Evolutionary conservation across 2,888 invertebrate species (phyloP).

Genomic region (Matsumyia berberina): DNA sequence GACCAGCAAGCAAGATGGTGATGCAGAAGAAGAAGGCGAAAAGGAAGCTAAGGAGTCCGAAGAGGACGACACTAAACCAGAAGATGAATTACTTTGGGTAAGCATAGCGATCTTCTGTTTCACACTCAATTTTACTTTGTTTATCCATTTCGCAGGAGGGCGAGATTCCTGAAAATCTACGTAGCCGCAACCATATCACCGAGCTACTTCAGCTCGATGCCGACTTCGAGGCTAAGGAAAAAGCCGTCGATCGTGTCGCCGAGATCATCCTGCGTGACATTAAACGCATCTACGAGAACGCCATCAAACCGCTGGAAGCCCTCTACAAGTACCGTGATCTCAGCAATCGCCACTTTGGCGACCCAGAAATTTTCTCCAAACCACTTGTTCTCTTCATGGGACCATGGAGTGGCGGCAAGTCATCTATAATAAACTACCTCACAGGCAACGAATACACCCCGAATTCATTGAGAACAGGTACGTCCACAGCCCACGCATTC

Average conservation of each 20-base stretch:
- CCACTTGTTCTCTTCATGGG: slow-evolving; percentile 97
- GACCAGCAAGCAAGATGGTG: slow-evolving; percentile 52
- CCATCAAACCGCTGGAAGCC: slow-evolving; percentile 95
- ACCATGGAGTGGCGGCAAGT: slow-evolving; percentile 98
- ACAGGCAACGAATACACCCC: slow-evolving; percentile 93
- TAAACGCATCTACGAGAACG: slow-evolving; percentile 93
- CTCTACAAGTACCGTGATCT: slow-evolving; percentile 96
- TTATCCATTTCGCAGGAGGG: slow-evolving; percentile 86
- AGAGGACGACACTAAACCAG: slow-evolving; percentile 86
- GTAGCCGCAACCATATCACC: slow-evolving; percentile 92
- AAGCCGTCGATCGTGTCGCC: slow-evolving; percentile 89
- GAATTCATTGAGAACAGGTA: slow-evolving; percentile 94
- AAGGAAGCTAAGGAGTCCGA: slow-evolving; percentile 80
- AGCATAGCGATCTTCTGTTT: slow-evolving; percentile 63
- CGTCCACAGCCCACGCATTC: slow-evolving; percentile 52
- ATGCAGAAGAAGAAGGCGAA: slow-evolving; percentile 67
- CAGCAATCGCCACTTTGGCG: slow-evolving; percentile 95
- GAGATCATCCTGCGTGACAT: slow-evolving; percentile 92
- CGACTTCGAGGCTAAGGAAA: slow-evolving; percentile 89
- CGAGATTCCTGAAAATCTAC: slow-evolving; percentile 90
- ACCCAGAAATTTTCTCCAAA: slow-evolving; percentile 97
- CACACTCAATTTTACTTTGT: neutral
- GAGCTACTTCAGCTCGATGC: slow-evolving; percentile 92
- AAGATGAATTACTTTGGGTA: slow-evolving; percentile 88
- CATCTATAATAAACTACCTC: slow-evolving; percentile 96